Evolutionary conservation across 2,113 vertebrate genomes (phyloP).

Genomic region (Dascyllus trimaculatus): DNA sequence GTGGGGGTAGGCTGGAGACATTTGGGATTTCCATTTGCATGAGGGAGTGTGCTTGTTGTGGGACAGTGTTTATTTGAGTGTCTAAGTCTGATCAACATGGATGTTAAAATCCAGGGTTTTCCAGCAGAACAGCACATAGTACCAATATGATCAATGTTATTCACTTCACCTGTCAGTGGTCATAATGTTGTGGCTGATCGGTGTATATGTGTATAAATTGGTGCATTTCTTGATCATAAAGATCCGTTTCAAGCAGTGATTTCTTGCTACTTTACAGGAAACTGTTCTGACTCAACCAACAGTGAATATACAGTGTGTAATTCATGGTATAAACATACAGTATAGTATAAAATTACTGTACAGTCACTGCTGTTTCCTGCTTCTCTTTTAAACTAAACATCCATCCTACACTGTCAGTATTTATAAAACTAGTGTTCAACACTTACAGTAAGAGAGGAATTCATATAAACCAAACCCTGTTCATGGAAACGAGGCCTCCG

Average conservation of each 20-base stretch:
- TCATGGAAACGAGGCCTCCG: slow-evolving; percentile 5
- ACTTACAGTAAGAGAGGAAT: slow-evolving; percentile 11
- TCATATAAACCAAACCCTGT: slow-evolving; percentile 30
- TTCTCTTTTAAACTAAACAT: slow-evolving; percentile 19
- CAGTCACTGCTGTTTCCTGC: slow-evolving; percentile 16
- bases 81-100: too few relatives aligned
- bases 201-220: background rate
- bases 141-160: too few relatives aligned
- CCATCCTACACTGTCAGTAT: background rate
- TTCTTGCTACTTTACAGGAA: slow-evolving; percentile 5
- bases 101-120: too few relatives aligned
- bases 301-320: background rate
- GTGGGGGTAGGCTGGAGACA: too few relatives aligned
- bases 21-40: too few relatives aligned
- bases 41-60: too few relatives aligned
- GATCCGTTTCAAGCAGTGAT: background rate
- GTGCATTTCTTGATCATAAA: background rate
- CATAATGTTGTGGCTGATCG: too few relatives aligned
- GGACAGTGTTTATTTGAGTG: too few relatives aligned
- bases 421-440: slow-evolving; percentile 12
- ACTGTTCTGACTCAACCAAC: background rate
- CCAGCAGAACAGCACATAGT: too few relatives aligned
- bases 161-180: too few relatives aligned
- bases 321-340: background rate
- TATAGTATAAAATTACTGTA: background rate